Base-by-base conservation (phyloP, 2,888 invertebrate genomes). In the Limnephilus lunatus region DNA sequence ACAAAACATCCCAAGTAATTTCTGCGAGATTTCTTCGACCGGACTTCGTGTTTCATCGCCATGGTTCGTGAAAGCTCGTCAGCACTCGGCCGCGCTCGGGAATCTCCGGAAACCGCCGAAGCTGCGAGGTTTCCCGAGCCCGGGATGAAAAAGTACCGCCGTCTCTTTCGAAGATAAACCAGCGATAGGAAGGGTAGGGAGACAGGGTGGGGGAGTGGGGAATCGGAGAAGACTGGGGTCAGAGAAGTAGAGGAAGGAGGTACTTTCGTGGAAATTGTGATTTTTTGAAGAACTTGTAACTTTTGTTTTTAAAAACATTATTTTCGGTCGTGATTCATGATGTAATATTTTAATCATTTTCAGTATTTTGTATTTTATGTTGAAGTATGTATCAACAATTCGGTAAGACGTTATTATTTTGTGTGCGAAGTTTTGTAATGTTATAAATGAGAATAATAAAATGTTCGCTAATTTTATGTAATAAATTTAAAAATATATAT, bases 91-190 rank as follows among this genome's bases (percentile, higher is more conserved):
- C 31, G 80, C 82, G 32, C 35, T 90, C 92, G 92, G 81, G 31
- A 48, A 30, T 44, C 12, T 81, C 39, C 88, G 92, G 35, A 32
- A 31, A 53, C 25, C 3, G 25, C 87, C 92, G 89, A 32, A n/a
- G 35, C 85, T n/a, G 90, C 85, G 35, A 80, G 85, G 35, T 90
- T 85, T 90, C 90, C 68, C 85, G 90, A 39, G 53, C 25, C 15
- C 19, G 87, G 68, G 87, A 87, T 87, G 87, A 87, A 87, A 87
- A 87, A 86, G 32, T 68, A 68, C 35, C 53, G 39, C 68, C 87
- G 31, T 68, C 87, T 53, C 68, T 87, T 68, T 87, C 87, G 32
- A 87, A 87, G 68, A 87, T 87, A 53, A 39, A 90, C 48, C 44
- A 32, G 85, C 31, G 53, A 48, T 68, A n/a, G 11, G 68, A n/a